Evolutionary conservation across 2,797 vertebrate genomes (phyloP), one percentile per base, ranked within the genome.

Genomic region (Remorina albescens): DNA sequence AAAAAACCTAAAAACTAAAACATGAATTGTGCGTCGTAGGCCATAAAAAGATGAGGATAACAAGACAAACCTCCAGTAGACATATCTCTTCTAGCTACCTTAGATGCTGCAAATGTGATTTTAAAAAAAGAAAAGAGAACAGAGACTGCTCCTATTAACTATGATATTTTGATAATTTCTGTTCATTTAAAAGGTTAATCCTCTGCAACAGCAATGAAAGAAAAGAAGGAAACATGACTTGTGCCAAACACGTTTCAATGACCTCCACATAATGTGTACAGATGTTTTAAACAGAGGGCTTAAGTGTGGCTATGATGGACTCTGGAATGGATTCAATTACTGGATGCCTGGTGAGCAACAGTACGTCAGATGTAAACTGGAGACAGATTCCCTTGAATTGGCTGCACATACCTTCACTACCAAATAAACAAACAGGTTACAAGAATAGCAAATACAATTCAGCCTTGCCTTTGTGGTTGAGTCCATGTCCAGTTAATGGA

Each of bases 361-460:
- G 13, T 21, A 28, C 26, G 42, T 47, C 25, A 56, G 12, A 55
- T 23, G 1, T 8, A 21, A 58, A 53, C 4, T 18, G 36, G 23
- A 74, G 57, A 63, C 37, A 8, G 4, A 5, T n/a, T 75, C 36
- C 23, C 39, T 23, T 18, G 53, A 56, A 66, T 66, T 16, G 32
- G 47, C 47, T 41, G 58, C 39, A 67, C 34, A 59, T 19, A 8
- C 7, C 0, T 10, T 41, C 37, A 36, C 54, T 47, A n/a, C 21
- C 16, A 1, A 51, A 21, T 21, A 42, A 67, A 83, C 66, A 78
- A 68, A 77, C 64, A 26, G 37, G 42, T 44, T 54, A 5, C 37
- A 61, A 57, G 49, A 65, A 55, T 46, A 71, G 70, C 34, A 72
- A 73, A 72, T 66, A 60, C 70, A 75, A 73, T 71, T 63, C 55